Evolutionary conservation across 2,888 invertebrate genomes (phyloP).

Genomic region (Cheilosia impressa): DNA sequence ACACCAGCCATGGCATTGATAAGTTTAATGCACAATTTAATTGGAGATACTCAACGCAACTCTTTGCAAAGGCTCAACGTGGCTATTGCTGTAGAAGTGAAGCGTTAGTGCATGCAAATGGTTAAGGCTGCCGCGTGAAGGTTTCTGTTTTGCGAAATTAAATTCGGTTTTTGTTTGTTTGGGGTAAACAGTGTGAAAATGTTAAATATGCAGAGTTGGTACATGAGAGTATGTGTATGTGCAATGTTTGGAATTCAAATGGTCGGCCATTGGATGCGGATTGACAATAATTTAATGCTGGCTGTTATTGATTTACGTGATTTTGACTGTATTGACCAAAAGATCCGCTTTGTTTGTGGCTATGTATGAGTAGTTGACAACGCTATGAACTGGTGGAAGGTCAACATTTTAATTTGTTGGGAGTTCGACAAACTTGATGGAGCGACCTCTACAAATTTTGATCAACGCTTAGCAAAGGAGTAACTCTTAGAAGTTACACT

Average conservation of each 20-base stretch:
- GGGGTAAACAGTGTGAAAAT: not conserved
- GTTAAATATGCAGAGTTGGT: not conserved
- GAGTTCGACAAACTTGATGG: no score
- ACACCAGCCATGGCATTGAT: not conserved
- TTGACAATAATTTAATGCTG: not conserved
- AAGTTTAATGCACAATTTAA: constrained; percentile 51
- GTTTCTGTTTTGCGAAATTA: constrained; percentile 30
- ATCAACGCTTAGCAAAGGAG: no score
- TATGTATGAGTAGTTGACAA: no score
- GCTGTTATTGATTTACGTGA: not conserved
- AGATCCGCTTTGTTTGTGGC: no score
- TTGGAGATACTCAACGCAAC: constrained; percentile 29
- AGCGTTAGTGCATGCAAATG: constrained; percentile 36
- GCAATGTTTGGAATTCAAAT: not conserved
- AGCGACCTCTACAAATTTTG: no score
- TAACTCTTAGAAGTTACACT: no score
- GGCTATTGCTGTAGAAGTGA: constrained; percentile 30
- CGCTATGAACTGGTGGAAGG: no score
- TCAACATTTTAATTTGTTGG: no score
- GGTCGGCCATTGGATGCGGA: not conserved
- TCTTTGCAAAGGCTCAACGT: not conserved
- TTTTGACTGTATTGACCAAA: no score
- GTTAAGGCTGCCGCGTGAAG: constrained; percentile 47
- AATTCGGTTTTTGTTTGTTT: constrained; percentile 2
- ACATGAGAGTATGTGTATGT: not conserved